phyloP scores from a whole-genome alignment of 2,797 vertebrate species.

The Sebastes diploproa region DNA sequence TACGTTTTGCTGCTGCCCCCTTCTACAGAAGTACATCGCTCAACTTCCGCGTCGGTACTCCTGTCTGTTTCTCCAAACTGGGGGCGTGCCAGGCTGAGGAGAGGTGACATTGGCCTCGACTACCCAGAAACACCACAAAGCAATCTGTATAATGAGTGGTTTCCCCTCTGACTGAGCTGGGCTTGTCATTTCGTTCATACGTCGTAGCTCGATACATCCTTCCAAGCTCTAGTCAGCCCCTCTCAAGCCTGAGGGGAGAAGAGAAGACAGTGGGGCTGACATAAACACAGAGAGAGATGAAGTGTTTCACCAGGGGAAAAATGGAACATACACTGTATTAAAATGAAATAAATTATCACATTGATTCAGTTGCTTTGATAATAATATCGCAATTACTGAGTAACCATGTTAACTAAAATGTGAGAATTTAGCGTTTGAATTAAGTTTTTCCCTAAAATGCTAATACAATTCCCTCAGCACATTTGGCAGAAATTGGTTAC shows the following conservation, averaged over 20 bases:
- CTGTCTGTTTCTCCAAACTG: too few species aligned
- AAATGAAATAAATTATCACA: conserved; percentile 33
- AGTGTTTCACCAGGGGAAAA: conserved; percentile 36
- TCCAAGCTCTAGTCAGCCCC: conserved; percentile 33
- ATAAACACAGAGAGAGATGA: conserved; percentile 51
- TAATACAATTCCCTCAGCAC: conserved; percentile 48
- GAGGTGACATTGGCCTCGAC: conserved; percentile 72
- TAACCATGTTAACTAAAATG: conserved; percentile 34
- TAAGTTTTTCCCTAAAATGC: conserved; percentile 20
- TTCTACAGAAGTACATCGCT: too few species aligned
- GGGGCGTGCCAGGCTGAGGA: conserved; percentile 46
- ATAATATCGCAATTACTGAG: conserved; percentile 32
- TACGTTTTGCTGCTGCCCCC: too few species aligned
- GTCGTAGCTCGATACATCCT: conserved; percentile 60
- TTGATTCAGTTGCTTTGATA: conserved; percentile 42
- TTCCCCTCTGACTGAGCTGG: conserved; percentile 67
- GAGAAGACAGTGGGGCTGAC: conserved; percentile 49
- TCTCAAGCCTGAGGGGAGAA: conserved; percentile 48
- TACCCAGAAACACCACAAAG: conserved; percentile 66
- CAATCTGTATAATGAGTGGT: conserved; percentile 81
- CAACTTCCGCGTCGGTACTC: too few species aligned
- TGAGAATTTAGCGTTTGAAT: conserved; percentile 25
- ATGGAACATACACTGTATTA: conserved; percentile 13
- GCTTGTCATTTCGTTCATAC: conserved; percentile 68
- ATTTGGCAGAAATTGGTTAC: conserved; percentile 51